Percentiles rank a stretch among this genome's conserved stretches.
Evolutionary conservation across 1,140 invertebrate species (phyloP).

Genomic region (Bathynomus jamesi): DNA sequence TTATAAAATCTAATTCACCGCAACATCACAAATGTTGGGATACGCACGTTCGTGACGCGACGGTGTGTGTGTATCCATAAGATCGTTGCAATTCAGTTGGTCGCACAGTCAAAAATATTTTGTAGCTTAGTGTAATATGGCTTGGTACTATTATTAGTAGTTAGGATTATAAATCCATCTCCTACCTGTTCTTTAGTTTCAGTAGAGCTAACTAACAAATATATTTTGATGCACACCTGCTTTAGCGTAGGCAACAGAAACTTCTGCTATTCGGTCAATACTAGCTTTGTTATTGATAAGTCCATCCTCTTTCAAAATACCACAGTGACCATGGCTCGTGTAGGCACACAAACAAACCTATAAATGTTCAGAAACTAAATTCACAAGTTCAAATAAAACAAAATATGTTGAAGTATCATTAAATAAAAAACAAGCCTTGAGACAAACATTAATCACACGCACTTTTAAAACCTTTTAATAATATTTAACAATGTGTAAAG

Average conservation of each 20-base stretch:
- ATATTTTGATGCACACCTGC: conserved; percentile 65
- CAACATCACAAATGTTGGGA: too few species aligned
- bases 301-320: conserved; percentile 63
- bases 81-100: background rate
- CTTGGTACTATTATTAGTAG: background rate
- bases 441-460: too few species aligned
- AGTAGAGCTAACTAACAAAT: background rate
- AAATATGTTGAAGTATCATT: too few species aligned
- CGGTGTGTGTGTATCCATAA: background rate
- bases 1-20: too few species aligned
- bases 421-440: too few species aligned
- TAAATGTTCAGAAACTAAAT: too few species aligned
- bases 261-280: conserved; percentile 71
- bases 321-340: conserved; percentile 89
- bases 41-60: too few species aligned
- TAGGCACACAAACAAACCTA: conserved; percentile 87
- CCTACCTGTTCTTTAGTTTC: background rate
- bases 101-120: background rate
- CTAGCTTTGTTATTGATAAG: conserved; percentile 71
- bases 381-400: too few species aligned
- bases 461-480: too few species aligned
- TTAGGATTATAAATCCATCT: background rate
- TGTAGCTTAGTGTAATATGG: background rate
- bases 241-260: conserved; percentile 77
- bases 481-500: too few species aligned